Evolutionary conservation across 2,888 invertebrate species (phyloP), one percentile per base, ranked within the genome.

Genomic region (Phrixothrix hirtus): DNA sequence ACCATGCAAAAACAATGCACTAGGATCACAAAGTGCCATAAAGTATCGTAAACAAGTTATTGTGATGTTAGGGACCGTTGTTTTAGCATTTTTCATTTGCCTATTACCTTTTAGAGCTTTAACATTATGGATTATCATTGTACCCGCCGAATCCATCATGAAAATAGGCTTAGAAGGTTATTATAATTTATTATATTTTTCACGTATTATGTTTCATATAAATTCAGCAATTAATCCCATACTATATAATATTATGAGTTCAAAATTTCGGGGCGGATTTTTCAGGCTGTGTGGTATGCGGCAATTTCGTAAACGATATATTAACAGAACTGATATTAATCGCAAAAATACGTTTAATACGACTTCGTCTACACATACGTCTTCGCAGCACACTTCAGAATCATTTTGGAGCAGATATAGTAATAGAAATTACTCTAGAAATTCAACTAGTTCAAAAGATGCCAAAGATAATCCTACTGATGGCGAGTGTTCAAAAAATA

Each of bases 151-250:
- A 67, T 71, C 76, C 1, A 74, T 81, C 30, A 69, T 78, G 37
- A 70, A 83, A 36, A 79, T 92, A 66, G 91, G 92, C 53, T 78
- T 89, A 68, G 90, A 92, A 61, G 83, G 83, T 44, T 94, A 90
- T 75, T 92, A 89, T 76, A 88, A 86, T 72, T 78, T 93, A 54
- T 78, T 94, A 56, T 92, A 89, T 75, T 89, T 92, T 76, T 89
- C 89, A 70, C 84, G 94, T 61, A 86, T 92, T 44, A 89, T 94
- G 88, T 78, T 92, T 60, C 92, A 93, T 76, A 81, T 93, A 43
- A 94, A 95, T 75, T 93, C 93, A 36, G 93, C 93, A 7, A 85
- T 93, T 45, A 95, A 95, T 79, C 94, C 94, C 7, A 89, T 94
- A 66, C 78, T 95, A 41, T 95, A 95, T 76, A 94, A 93, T 73